Conservation (phyloP, 2,797 vertebrate genomes). For the Gymnocypris eckloni region DNA sequence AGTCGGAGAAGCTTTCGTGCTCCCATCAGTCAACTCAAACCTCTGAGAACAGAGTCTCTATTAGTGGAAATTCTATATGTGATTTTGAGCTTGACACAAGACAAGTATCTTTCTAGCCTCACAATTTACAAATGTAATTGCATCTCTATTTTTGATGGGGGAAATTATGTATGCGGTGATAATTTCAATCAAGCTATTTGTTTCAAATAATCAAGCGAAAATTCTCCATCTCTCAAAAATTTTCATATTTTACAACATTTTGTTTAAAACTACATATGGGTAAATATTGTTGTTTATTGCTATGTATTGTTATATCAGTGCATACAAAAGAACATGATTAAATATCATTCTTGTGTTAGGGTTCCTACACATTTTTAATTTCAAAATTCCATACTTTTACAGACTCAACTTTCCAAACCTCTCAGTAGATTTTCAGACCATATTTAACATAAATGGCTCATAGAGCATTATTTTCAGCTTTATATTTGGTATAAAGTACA, state of each 20-base stretch:
- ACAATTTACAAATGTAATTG: not conserved
- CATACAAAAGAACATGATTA: not conserved
- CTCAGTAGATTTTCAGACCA: too few species aligned
- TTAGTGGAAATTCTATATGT: not conserved
- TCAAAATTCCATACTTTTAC: too few species aligned
- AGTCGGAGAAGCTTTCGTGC: constrained; percentile 66
- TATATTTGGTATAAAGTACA: too few species aligned
- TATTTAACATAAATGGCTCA: too few species aligned
- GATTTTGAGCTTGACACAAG: not conserved
- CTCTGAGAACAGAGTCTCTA: constrained; percentile 72
- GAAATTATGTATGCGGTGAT: not conserved
- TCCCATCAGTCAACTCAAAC: constrained; percentile 87
- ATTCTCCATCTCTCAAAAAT: not conserved
- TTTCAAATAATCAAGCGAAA: not conserved
- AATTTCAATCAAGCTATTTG: not conserved
- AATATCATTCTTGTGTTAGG: too few species aligned
- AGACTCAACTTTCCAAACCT: too few species aligned
- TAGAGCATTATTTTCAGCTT: too few species aligned
- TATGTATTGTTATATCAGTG: not conserved
- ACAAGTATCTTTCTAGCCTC: not conserved
- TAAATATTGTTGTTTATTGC: not conserved
- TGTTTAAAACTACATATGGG: not conserved
- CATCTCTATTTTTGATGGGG: not conserved
- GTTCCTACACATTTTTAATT: too few species aligned
- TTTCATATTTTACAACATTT: not conserved